These are phyloP conservation scores for Oncorhynchus kisutch DNA, from an alignment of 2,113 vertebrate species.

Conservation along the genomic window DNA sequence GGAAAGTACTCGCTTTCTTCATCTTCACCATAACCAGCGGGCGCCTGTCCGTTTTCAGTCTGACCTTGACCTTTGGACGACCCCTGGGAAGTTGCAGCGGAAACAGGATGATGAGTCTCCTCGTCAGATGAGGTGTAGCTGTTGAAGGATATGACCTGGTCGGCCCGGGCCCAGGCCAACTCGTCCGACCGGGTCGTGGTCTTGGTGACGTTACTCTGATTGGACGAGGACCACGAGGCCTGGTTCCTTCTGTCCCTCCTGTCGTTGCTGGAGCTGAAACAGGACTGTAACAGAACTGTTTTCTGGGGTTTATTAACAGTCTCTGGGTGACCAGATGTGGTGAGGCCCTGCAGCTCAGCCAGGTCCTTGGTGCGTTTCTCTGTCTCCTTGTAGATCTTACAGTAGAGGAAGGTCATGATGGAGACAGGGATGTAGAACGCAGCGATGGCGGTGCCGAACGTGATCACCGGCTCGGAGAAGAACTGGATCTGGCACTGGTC, in stretches of 20 bases:
- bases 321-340: constrained; percentile 74
- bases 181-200: constrained; percentile 73
- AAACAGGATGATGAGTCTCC: constrained; percentile 66
- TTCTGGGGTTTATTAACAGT: constrained; percentile 77
- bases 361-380: constrained; percentile 95
- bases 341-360: constrained; percentile 90
- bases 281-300: constrained; percentile 78
- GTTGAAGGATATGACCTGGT: constrained; percentile 87
- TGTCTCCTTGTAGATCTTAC: constrained; percentile 95
- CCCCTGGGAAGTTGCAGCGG: constrained; percentile 79
- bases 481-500: constrained; percentile 96
- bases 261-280: constrained; percentile 83
- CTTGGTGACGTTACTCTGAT: constrained; percentile 83
- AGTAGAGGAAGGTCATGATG: constrained; percentile 97
- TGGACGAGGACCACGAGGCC: constrained; percentile 94
- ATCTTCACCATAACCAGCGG: constrained; percentile 56
- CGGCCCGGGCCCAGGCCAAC: constrained; percentile 78
- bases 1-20: constrained; percentile 77
- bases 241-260: constrained; percentile 78
- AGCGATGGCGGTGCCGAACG: constrained; percentile 95
- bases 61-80: constrained; percentile 77
- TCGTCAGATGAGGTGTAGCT: constrained; percentile 90
- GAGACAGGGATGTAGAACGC: constrained; percentile 98
- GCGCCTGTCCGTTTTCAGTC: constrained; percentile 71
- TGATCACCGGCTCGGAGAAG: constrained; percentile 93